Percentiles rank a stretch among this genome's conserved stretches.
phyloP scores from a whole-genome alignment of 1,140 invertebrate genomes.

The Oncopeltus fasciatus region DNA sequence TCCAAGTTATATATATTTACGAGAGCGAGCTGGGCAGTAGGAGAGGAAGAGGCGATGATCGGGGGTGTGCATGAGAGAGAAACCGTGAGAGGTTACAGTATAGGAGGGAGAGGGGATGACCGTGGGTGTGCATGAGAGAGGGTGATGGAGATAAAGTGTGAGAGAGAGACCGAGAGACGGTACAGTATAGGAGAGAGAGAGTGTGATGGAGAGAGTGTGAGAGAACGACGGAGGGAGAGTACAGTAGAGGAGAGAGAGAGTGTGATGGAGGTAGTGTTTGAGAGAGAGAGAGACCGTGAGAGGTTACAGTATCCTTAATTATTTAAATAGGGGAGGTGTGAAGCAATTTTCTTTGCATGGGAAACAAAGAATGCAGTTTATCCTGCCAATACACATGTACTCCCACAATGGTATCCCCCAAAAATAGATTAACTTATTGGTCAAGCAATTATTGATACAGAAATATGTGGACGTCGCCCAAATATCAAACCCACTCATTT shows the following conservation, averaged over 20 bases:
- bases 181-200: not conserved
- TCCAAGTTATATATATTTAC: no score
- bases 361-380: no score
- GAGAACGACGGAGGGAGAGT: not conserved
- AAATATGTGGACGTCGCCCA: no score
- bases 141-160: not conserved
- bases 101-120: not conserved
- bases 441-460: no score
- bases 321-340: no score
- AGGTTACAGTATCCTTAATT: no score
- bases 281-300: not conserved
- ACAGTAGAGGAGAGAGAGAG: not conserved
- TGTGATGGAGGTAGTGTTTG: not conserved
- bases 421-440: no score
- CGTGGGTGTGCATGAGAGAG: not conserved
- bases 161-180: not conserved
- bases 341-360: no score
- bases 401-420: no score
- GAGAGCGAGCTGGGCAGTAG: not conserved
- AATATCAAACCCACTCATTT: no score
- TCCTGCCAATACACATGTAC: no score
- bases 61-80: not conserved
- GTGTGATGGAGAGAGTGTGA: not conserved
- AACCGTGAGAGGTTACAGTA: not conserved
- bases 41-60: not conserved